phyloP scores from a whole-genome alignment of 2,888 invertebrate species.

The Acleris holmiana region DNA sequence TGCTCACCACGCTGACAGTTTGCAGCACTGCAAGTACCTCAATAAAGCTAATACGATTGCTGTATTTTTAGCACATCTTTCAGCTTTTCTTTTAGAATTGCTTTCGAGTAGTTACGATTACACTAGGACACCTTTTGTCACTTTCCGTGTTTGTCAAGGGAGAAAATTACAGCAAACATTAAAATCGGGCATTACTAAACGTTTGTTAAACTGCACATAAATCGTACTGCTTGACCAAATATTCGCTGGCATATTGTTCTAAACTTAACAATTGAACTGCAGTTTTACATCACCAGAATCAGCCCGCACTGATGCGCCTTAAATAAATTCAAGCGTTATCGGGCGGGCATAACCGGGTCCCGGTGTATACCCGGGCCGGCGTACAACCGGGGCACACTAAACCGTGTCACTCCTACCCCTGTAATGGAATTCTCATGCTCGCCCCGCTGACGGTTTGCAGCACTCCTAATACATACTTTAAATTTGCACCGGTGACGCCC shows the following conservation, averaged over 20 bases:
- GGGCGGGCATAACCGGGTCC: constrained; percentile 39
- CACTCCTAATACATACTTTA: constrained; percentile 79
- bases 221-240: too few relatives aligned
- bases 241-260: too few relatives aligned
- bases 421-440: constrained; percentile 83
- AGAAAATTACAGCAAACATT: not conserved
- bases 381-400: constrained; percentile 46
- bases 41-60: too few relatives aligned
- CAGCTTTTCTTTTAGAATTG: too few relatives aligned
- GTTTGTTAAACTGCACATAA: not conserved
- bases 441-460: constrained; percentile 71
- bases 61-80: too few relatives aligned
- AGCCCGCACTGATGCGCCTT: constrained; percentile 46
- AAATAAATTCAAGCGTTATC: constrained; percentile 59
- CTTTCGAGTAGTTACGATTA: too few relatives aligned
- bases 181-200: not conserved
- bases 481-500: constrained; percentile 79
- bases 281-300: constrained; percentile 18
- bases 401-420: constrained; percentile 70
- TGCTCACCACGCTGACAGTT: too few relatives aligned
- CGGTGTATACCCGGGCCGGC: constrained; percentile 29
- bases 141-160: too few relatives aligned
- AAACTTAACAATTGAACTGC: constrained; percentile 3
- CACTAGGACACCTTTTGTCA: too few relatives aligned
- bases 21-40: too few relatives aligned